Evolutionary conservation across 1,140 invertebrate species (phyloP), one percentile per base, ranked within the genome.

Genomic region (Zeugodacus cucurbitae): DNA sequence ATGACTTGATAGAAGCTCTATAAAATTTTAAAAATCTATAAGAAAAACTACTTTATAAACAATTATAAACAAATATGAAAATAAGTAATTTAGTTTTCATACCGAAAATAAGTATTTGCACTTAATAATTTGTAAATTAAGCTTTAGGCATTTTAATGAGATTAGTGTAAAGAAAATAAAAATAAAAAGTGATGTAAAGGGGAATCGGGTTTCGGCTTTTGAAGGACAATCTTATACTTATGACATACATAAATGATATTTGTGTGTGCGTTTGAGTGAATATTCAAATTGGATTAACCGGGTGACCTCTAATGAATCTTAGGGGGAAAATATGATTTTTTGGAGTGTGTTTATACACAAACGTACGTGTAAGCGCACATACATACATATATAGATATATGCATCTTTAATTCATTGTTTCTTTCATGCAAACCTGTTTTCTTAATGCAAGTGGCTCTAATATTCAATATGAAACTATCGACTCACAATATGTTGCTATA

Each of bases 371-470:
- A 29, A 11, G 59, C 14, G 34, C 34, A 34, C 29, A 70, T 70
- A 70, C 11, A 70, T 26, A 32, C 8, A 70, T 34, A 32, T 26
- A 70, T 70, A 37, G 11, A 26, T 32, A 70, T 70, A 26, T 70
- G 14, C 17, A 37, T 70, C 29, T 29, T 11, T 32, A 62, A 10
- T 62, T n/a, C 26, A 62, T 62, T 3, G 7, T 29, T 62, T 62
- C 59, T 29, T 29, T 62, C n/a, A 62, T 62, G 10, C 32, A 82
- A 82, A 82, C 74, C 74, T 48, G 67, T 74, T 74, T 74, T 37
- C 34, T 74, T 34, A 74, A 74, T 74, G 67, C 14, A 74, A 34
- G 32, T 6, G 17, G 0, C 34, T 74, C 32, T 37, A 74, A 74
- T 32, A 41, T 7, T 32, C 22, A 74, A 74, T 34, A 17, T 0